Evolutionary conservation across 2,888 invertebrate species (phyloP), one percentile per base, ranked within the genome.

Genomic region (Halocaridina rubra): DNA sequence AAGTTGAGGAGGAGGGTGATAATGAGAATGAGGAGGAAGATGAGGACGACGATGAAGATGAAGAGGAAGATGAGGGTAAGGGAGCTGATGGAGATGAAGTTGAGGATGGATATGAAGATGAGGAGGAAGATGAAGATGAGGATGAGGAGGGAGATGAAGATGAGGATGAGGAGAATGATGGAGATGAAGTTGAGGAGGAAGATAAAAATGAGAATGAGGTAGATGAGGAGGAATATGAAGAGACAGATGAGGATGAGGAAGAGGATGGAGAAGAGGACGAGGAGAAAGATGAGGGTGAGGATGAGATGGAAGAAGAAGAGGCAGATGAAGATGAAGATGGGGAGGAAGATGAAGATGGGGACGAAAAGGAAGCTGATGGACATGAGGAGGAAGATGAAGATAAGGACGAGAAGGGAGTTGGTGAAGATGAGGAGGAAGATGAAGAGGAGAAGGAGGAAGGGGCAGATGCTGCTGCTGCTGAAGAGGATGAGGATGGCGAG

Each of bases 111-210:
- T 16, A 86, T n/a, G 81, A 87, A 5, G 86, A 90, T 57, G 88
- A 88, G 74, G 89, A 89, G 71, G 89, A 89, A 76, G 89, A 89
- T 67, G 74, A 32, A 10, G 74, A 32, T 32, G 74, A 74, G 1
- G 74, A 74, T n/a, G 74, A 72, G 16, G 72, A 72, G 16, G 72
- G 22, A 8, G 74, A 74, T 5, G 74, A 74, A 3, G 74, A 74
- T 0, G 72, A 32, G 1, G 72, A 72, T 19, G 72, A 39, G 0
- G 72, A 72, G 22, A 39, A 72, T 0, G 72, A 32, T 2, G 72
- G 16, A 39, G 72, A 39, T 1, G 72, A 32, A 5, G 74, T 39
- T 0, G 33, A 33, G 0, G 74, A 74, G 7, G 74, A 74, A 2
- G 74, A 74, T 0, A 39, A 39, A 0, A 39, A 74, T 0, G 72